Percentiles rank a stretch among this genome's conserved stretches.
These are phyloP conservation scores for Myoxocephalus aenaeus DNA, from an alignment of 2,797 vertebrate genomes.

Conservation along the genomic window DNA sequence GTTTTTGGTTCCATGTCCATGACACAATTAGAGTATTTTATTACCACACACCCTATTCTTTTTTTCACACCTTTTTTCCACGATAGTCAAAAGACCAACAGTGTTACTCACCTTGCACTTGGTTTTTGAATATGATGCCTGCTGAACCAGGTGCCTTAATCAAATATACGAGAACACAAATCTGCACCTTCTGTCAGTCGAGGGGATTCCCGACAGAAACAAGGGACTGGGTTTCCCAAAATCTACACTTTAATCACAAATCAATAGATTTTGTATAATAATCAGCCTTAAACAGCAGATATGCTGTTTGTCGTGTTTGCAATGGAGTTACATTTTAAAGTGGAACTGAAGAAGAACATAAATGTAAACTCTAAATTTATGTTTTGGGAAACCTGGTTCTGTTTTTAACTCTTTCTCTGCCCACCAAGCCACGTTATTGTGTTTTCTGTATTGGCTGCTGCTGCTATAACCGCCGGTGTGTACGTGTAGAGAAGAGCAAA, in stretches of 20 bases:
- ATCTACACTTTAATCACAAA: conserved; percentile 46
- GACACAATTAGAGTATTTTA: conserved; percentile 56
- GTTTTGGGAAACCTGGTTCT: conserved; percentile 77
- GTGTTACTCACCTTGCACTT: conserved; percentile 78
- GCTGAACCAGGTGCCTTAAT: conserved; percentile 89
- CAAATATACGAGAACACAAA: conserved; percentile 81
- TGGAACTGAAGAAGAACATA: conserved; percentile 33
- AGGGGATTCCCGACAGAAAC: conserved; percentile 71
- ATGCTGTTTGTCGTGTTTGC: conserved; percentile 12
- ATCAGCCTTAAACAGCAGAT: conserved; percentile 31
- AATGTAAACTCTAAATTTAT: conserved; percentile 12
- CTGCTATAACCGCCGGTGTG: conserved; percentile 74
- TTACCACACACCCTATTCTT: conserved; percentile 27
- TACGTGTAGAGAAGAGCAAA: conserved; percentile 67
- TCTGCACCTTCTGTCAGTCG: conserved; percentile 78
- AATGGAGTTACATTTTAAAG: conserved; percentile 9
- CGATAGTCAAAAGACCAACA: conserved; percentile 65
- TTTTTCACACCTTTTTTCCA: conserved; percentile 21
- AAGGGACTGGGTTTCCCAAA: conserved; percentile 74
- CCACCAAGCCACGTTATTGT: conserved; percentile 80
- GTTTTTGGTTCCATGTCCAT: conserved; percentile 59
- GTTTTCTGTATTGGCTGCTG: conserved; percentile 75
- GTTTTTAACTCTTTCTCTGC: conserved; percentile 79
- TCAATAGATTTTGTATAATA: conserved; percentile 45
- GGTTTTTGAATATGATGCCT: conserved; percentile 86